Conservation (phyloP, 2,888 invertebrate species). For the Drosophila affinis region DNA sequence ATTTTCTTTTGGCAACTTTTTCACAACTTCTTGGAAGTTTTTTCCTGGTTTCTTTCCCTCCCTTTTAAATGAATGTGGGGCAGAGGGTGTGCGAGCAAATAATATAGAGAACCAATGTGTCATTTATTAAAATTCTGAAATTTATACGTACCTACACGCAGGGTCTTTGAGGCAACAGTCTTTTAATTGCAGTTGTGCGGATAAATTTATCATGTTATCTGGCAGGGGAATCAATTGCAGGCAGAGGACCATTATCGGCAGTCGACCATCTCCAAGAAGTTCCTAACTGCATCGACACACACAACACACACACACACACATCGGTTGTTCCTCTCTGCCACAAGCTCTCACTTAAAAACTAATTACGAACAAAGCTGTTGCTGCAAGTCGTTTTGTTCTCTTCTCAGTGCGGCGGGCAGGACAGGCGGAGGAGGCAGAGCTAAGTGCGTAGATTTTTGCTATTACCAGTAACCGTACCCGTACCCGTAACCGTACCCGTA, state of each 20-base stretch:
- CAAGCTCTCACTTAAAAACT: conserved; percentile 70
- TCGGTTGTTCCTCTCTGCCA: conserved; percentile 27
- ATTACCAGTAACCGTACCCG: conserved; percentile 50
- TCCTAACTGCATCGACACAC: conserved; percentile 69
- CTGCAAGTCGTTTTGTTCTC: conserved; percentile 30
- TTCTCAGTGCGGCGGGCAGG: background rate
- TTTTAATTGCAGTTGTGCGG: conserved; percentile 2
- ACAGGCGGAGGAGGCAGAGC: conserved; percentile 17
- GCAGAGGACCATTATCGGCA: conserved; percentile 68
- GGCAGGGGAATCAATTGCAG: conserved; percentile 73
- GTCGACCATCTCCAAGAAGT: conserved; percentile 71
- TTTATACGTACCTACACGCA: too few relatives aligned
- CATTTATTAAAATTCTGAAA: too few relatives aligned
- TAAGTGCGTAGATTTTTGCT: conserved; percentile 3
- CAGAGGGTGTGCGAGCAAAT: too few relatives aligned
- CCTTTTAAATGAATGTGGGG: too few relatives aligned
- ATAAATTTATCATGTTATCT: conserved; percentile 42
- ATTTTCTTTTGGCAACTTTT: conserved; percentile 63
- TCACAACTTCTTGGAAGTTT: conserved; percentile 29
- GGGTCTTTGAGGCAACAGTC: conserved; percentile 4
- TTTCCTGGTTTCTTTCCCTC: conserved; percentile 5
- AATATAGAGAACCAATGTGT: too few relatives aligned
- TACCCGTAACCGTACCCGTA: conserved; percentile 39
- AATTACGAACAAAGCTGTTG: conserved; percentile 71
- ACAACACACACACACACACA: conserved; percentile 38